A percentile compares a stretch with the other conserved stretches of the same genome.
Conservation (phyloP, 2,113 vertebrate species). For the Anas platyrhynchos region DNA sequence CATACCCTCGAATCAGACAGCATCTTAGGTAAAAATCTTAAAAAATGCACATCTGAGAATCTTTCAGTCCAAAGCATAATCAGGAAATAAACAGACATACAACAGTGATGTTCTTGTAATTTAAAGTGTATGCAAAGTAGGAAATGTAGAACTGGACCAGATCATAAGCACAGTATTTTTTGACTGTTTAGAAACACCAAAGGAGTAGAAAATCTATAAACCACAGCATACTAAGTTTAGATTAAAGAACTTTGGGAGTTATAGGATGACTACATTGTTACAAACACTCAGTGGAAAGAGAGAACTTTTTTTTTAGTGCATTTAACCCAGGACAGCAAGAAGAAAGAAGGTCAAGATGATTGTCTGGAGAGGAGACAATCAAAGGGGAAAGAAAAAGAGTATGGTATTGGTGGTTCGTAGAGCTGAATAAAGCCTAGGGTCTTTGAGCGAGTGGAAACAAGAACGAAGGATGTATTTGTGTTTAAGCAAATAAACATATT, state of each 20-base stretch:
- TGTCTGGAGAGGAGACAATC: not conserved
- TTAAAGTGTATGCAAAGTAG: not conserved
- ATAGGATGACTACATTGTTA: not conserved
- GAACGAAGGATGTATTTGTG: not conserved
- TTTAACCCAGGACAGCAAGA: not conserved
- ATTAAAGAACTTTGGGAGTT: not conserved
- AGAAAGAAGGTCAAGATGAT: not conserved
- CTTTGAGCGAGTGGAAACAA: not conserved
- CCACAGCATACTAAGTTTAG: not conserved
- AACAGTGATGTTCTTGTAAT: not conserved
- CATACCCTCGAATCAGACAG: not conserved
- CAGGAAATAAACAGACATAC: not conserved
- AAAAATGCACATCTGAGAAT: not conserved
- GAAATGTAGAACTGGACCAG: not conserved
- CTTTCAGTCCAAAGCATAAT: not conserved
- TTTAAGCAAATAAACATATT: not conserved
- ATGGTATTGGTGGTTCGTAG: not conserved
- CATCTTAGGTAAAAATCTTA: not conserved
- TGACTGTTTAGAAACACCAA: not conserved
- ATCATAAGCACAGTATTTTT: not conserved
- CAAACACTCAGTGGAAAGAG: not conserved
- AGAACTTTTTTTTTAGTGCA: not conserved
- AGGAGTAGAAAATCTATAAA: not conserved
- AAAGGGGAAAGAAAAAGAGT: not conserved
- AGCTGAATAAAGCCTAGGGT: not conserved